A percentile compares a stretch with the other conserved stretches of the same genome.
phyloP scores from a whole-genome alignment of 2,888 invertebrate species.

The Synanthedon tipuliformis region DNA sequence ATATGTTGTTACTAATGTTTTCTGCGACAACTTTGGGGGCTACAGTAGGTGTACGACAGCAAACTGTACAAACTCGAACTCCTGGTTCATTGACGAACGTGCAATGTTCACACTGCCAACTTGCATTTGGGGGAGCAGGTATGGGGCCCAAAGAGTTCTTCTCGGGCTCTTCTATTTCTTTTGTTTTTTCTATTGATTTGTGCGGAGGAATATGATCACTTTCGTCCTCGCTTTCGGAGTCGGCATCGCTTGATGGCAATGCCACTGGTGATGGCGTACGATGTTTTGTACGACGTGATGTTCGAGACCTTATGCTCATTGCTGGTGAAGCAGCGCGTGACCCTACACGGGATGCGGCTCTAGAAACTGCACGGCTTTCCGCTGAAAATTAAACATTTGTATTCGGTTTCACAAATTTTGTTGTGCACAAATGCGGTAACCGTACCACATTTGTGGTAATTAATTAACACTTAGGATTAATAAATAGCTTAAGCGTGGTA shows the following conservation, averaged over 20 bases:
- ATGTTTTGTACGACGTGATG: conserved; percentile 67
- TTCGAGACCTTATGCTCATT: conserved; percentile 76
- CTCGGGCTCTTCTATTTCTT: conserved; percentile 12
- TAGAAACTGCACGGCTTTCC: conserved; percentile 56
- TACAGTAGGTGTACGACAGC: conserved; percentile 82
- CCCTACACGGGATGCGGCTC: conserved; percentile 70
- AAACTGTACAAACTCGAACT: conserved; percentile 83
- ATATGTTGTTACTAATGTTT: conserved; percentile 14
- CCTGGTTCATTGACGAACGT: conserved; percentile 88
- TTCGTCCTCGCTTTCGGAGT: conserved; percentile 68
- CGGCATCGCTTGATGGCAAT: conserved; percentile 69
- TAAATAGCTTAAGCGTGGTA: too few relatives aligned
- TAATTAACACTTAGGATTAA: too few relatives aligned
- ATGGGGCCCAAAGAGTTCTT: conserved; percentile 47
- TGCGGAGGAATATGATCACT: conserved; percentile 20
- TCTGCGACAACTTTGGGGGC: conserved; percentile 26
- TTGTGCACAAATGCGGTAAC: too few relatives aligned
- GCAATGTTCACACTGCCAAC: conserved; percentile 92
- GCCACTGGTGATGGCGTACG: conserved; percentile 54
- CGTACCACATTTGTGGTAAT: too few relatives aligned
- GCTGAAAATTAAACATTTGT: conserved; percentile 21
- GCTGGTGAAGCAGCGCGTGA: conserved; percentile 78
- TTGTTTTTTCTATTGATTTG: not conserved
- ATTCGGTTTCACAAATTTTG: too few relatives aligned
- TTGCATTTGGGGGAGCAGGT: conserved; percentile 65